Evolutionary conservation across 1,140 invertebrate genomes (phyloP).

Genomic region (Dreissena polymorpha): DNA sequence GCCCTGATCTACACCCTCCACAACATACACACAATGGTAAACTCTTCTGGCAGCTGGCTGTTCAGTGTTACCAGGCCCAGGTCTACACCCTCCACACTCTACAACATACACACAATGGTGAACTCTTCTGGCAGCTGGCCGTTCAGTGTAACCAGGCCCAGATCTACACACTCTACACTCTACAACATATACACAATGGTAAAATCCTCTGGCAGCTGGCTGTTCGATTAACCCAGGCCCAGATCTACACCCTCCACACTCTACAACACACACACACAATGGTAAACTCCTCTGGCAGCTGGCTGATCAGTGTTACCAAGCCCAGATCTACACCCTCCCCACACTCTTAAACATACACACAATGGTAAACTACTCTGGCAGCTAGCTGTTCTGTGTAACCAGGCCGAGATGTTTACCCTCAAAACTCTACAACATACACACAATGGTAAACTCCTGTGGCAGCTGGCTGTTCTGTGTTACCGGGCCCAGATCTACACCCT

Average conservation of each 20-base stretch:
- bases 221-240: slow-evolving; percentile 59
- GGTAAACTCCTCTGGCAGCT: slow-evolving; percentile 67
- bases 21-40: slow-evolving; percentile 60
- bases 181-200: too few species aligned
- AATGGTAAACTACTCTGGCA: slow-evolving; percentile 67
- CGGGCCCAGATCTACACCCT: slow-evolving; percentile 63
- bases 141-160: slow-evolving; percentile 62
- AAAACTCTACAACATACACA: slow-evolving; percentile 57
- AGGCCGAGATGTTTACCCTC: slow-evolving; percentile 62
- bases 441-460: slow-evolving; percentile 67
- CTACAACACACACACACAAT: too few species aligned
- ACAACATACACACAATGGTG: too few species aligned
- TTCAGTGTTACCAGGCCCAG: slow-evolving; percentile 63
- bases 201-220: slow-evolving; percentile 66
- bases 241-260: slow-evolving; percentile 61
- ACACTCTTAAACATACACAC: too few species aligned
- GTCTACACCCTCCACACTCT: slow-evolving; percentile 62
- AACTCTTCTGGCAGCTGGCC: slow-evolving; percentile 67
- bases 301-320: slow-evolving; percentile 60
- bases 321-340: slow-evolving; percentile 62
- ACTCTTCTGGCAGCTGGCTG: slow-evolving; percentile 65
- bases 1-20: slow-evolving; percentile 62
- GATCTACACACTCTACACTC: slow-evolving; percentile 60
- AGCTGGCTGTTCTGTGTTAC: slow-evolving; percentile 63
- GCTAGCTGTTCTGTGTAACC: slow-evolving; percentile 60